These are phyloP conservation scores for Gastracanthus pulcherrimus DNA, from an alignment of 2,888 invertebrate species.

Conservation along the genomic window DNA sequence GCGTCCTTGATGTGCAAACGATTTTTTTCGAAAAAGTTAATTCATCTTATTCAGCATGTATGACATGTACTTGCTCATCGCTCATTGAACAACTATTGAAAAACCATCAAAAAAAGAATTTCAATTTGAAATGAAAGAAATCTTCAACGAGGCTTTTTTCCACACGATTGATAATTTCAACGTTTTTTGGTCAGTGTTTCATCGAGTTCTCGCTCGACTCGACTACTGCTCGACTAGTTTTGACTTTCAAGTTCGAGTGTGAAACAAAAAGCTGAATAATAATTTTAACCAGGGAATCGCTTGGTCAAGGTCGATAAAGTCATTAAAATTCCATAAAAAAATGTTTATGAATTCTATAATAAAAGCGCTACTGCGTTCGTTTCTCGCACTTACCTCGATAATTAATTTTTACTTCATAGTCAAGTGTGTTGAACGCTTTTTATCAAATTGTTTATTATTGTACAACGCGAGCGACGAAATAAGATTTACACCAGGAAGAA, in stretches of 20 bases:
- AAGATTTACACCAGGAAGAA: too few relatives aligned
- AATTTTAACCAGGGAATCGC: background rate
- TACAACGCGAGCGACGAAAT: too few relatives aligned
- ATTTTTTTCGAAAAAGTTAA: slow-evolving; percentile 7
- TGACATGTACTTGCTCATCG: background rate
- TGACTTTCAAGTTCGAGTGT: slow-evolving; percentile 8
- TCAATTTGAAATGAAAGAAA: background rate
- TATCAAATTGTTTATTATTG: background rate
- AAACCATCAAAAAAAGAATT: background rate
- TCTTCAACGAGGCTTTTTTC: background rate
- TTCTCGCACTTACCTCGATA: background rate
- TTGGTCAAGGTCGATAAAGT: slow-evolving; percentile 4
- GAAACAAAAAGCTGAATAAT: slow-evolving; percentile 28
- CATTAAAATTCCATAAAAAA: background rate
- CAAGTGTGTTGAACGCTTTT: background rate
- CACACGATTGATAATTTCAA: background rate
- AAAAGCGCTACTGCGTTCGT: background rate
- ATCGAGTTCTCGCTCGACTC: too few relatives aligned
- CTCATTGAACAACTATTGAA: background rate
- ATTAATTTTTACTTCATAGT: background rate
- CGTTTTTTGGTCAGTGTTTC: background rate
- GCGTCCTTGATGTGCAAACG: background rate
- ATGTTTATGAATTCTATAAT: background rate
- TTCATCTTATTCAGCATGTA: slow-evolving; percentile 14
- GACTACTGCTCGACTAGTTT: too few relatives aligned